phyloP scores from a whole-genome alignment of 2,888 invertebrate species.

The Xestoiulus laeticollis region DNA sequence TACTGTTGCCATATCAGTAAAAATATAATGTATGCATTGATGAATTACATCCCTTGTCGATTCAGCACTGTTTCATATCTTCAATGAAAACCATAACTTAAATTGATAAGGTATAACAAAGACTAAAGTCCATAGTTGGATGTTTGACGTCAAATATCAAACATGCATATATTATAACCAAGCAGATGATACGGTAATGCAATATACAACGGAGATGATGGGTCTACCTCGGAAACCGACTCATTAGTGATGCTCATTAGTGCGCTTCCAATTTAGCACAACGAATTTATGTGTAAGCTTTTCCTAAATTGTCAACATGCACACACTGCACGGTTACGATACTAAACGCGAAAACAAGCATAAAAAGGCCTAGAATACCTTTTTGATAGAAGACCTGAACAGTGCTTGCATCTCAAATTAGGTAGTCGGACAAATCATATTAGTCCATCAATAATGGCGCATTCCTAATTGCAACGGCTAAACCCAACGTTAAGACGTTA shows the following conservation, averaged over 20 bases:
- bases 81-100: too few species aligned
- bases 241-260: neutral
- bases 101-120: too few species aligned
- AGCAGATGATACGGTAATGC: neutral
- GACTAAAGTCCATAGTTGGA: too few species aligned
- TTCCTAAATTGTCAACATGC: neutral
- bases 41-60: too few species aligned
- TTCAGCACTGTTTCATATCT: too few species aligned
- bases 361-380: conserved; percentile 9
- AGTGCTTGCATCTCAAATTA: neutral
- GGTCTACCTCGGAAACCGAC: conserved; percentile 9
- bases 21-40: too few species aligned
- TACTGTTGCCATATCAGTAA: too few species aligned
- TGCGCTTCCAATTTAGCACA: neutral
- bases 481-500: neutral
- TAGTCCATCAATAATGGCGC: conserved; percentile 9
- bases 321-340: neutral
- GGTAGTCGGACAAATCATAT: neutral
- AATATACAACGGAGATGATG: neutral
- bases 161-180: neutral
- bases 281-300: conserved; percentile 9
- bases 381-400: neutral
- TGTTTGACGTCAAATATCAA: neutral
- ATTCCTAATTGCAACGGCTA: neutral
- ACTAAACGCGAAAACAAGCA: neutral